Evolutionary conservation across 2,797 vertebrate genomes (phyloP).

Genomic region (Clarias platycephalus): DNA sequence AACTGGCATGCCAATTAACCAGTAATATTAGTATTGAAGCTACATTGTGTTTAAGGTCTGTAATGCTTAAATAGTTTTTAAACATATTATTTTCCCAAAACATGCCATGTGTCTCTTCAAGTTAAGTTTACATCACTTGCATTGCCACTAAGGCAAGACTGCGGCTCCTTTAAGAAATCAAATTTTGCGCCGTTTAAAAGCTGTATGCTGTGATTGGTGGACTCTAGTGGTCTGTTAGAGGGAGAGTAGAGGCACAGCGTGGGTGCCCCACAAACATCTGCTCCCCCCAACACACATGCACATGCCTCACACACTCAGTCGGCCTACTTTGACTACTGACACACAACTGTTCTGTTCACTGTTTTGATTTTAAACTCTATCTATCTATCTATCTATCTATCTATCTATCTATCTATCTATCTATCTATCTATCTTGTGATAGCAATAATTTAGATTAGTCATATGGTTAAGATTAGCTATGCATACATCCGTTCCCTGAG

Average conservation of each 20-base stretch:
- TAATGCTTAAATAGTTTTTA: background rate
- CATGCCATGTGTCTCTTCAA: background rate
- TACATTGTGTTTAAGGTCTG: background rate
- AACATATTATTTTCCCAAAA: background rate
- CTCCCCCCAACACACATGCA: constrained; percentile 19
- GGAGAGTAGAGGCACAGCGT: constrained; percentile 66
- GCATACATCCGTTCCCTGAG: background rate
- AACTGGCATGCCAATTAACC: background rate
- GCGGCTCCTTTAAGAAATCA: constrained; percentile 79
- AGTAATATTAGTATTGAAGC: background rate
- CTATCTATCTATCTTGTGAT: background rate
- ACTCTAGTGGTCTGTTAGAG: constrained; percentile 70
- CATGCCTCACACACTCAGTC: background rate
- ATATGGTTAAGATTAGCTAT: constrained; percentile 27
- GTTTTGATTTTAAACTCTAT: background rate
- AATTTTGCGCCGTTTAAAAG: constrained; percentile 70
- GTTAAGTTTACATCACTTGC: background rate
- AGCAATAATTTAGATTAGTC: background rate
- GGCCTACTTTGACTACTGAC: background rate
- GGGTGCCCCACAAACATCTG: constrained; percentile 64
- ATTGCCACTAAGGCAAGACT: constrained; percentile 55
- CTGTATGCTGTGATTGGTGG: constrained; percentile 72
- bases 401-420: constrained; percentile 14
- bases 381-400: constrained; percentile 6
- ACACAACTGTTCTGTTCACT: background rate